Base-by-base conservation (phyloP, 2,888 invertebrate species). In the Diadegma fenestrale region DNA sequence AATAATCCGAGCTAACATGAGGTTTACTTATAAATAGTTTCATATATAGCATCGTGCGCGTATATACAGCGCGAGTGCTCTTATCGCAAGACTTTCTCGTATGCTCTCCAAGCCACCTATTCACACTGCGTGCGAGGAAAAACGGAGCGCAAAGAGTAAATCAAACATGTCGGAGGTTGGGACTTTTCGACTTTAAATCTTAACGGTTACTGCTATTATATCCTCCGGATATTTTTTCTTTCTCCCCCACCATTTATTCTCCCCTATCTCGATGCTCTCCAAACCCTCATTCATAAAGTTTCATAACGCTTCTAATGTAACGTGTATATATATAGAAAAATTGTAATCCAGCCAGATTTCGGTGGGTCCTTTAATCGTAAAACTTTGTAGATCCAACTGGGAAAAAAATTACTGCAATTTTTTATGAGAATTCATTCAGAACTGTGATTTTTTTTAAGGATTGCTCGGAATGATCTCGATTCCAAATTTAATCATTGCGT, bases 121-220 rank as follows among this genome's bases (percentile, higher is more conserved):
- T 43, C 37, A n/a, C 48, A 58, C 48, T 41, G 1, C 12, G 26
- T 30, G 64, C 19, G 43, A 54, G 41, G 58, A 54, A 48, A 76
- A 68, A 48, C 43, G 48, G 48, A 63, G 58, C 37, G 26, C n/a
- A n/a, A 81, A 68, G 61, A 69, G 63, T 69, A 48, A 75, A 76
- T 81, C 81, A 69, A 69, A 48, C 22, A 4, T 14, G 45, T 48
- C 30, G 43, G 37, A 81, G 37, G 69, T 81, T 72, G 58, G 75
- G 45, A 33, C n/a, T 76, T 68, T 33, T 37, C 7, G 66, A 72
- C 54, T 58, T 80, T 54, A 8, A 41, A 22, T 41, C 19, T 54
- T 58, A 10, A 66, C 58, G 17, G 58, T 73, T 73, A 37, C 26
- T 19, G 48, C 37, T 64, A 51, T 68, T 72, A 51, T 51, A 45